phyloP scores from a whole-genome alignment of 2,797 vertebrate species.

The Sebastes vulpes region DNA sequence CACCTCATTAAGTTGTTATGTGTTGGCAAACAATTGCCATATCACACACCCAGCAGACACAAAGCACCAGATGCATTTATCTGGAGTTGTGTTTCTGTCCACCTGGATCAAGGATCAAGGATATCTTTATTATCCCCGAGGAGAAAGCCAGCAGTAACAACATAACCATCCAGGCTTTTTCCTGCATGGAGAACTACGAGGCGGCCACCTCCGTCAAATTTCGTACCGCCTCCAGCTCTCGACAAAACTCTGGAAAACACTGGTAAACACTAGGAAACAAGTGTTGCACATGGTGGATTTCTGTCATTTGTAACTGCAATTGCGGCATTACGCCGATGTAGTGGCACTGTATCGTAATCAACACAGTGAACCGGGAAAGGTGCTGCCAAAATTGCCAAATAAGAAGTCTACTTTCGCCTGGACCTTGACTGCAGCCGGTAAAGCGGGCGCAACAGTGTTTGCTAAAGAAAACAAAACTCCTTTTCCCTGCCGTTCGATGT shows the following conservation, averaged over 20 bases:
- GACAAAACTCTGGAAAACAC: neutral
- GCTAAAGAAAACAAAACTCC: too few species aligned
- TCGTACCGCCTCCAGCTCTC: too few species aligned
- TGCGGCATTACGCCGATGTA: neutral
- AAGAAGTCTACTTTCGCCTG: neutral
- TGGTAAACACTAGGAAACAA: neutral
- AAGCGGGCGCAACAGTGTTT: too few species aligned
- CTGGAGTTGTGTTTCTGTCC: neutral
- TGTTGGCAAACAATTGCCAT: neutral
- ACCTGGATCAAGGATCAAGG: neutral
- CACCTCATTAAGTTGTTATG: neutral
- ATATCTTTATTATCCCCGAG: too few species aligned
- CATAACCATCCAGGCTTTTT: too few species aligned
- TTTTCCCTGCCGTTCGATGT: too few species aligned
- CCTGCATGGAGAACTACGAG: too few species aligned
- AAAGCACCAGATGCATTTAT: neutral
- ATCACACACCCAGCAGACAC: neutral
- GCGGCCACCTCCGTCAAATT: too few species aligned
- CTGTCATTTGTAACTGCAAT: neutral
- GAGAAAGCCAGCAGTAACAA: too few species aligned
- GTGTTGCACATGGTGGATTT: neutral
- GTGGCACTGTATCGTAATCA: neutral
- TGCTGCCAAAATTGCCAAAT: neutral
- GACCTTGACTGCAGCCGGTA: neutral
- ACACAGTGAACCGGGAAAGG: neutral